These are phyloP conservation scores for Solen grandis DNA, from an alignment of 1,140 invertebrate species.

Conservation along the genomic window DNA sequence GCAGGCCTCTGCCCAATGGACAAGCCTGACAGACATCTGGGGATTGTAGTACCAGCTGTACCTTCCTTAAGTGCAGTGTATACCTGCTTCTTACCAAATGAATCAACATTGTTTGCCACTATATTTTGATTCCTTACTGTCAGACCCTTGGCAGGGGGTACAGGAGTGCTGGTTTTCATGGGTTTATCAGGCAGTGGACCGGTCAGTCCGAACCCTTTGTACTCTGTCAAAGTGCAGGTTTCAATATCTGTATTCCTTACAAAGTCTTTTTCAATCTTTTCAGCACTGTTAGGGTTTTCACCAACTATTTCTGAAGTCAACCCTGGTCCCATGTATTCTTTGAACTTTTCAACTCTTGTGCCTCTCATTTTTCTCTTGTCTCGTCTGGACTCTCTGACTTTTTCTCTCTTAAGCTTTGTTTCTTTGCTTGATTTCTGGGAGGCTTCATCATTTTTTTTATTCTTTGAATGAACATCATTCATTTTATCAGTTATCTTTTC, in stretches of 20 bases:
- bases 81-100: neutral
- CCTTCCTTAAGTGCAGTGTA: neutral
- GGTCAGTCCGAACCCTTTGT: conserved; percentile 47
- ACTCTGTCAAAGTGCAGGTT: conserved; percentile 41
- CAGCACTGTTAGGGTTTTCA: neutral
- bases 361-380: conserved; percentile 44
- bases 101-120: neutral
- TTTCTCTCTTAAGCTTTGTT: neutral
- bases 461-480: neutral
- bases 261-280: neutral
- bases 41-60: neutral
- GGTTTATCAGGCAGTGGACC: conserved; percentile 35
- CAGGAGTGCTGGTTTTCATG: conserved; percentile 4
- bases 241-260: conserved; percentile 21
- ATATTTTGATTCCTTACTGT: neutral
- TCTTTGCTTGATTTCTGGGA: neutral
- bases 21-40: conserved; percentile 5
- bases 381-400: conserved; percentile 29
- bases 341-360: conserved; percentile 47
- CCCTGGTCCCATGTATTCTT: conserved; percentile 52
- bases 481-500: neutral
- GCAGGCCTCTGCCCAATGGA: conserved; percentile 14
- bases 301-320: conserved; percentile 10
- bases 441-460: neutral
- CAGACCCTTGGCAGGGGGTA: neutral